Base-by-base conservation (phyloP, 2,888 invertebrate genomes). In the Harpalus rufipes region DNA sequence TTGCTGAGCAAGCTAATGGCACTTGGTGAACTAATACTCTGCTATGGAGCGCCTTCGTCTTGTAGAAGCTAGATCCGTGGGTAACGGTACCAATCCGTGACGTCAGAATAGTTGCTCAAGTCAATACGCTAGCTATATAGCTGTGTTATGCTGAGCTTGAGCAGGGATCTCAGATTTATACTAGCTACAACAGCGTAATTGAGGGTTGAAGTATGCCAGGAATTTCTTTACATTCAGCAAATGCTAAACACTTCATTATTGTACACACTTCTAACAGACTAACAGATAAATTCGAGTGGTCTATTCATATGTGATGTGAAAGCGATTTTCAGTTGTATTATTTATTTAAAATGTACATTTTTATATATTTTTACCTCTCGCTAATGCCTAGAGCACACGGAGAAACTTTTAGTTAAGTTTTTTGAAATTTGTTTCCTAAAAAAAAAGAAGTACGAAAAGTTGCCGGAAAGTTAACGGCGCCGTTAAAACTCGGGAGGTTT, bases 41-140 rank as follows among this genome's bases (percentile, higher is more conserved):
- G 44, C 44, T 51, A 0, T 10, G 44, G 32, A 32, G 32, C 32
- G 32, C 32, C 32, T 32, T 32, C 44, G 8, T 12, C 10, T 51
- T 51, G 44, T 51, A 10, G 44, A 51, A 51, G 44, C 44, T 51
- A 51, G 44, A 51, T 8, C 32, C 12, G 44, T 39, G 68, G 68
- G 68, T 68, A 68, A 68, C 68, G 68, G 68, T 68, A 39, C 68
- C n/a, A 10, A 32, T 32, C 7, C 68, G 32, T 68, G 68, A 68
- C 68, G 68, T 68, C 68, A 68, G 25, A 68, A 7, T 68, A 21
- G 63, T 21, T 63, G 63, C 25, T 25, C 39, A 68, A 68, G 63
- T 63, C 25, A 12, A 63, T 63, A 51, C 44, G 44, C 44, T 10
- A 51, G 44, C 44, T 51, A 25, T 25, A 25, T 25, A 32, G 32